Base-by-base conservation (phyloP, 1,140 invertebrate genomes). In the Odontomachus brunneus region DNA sequence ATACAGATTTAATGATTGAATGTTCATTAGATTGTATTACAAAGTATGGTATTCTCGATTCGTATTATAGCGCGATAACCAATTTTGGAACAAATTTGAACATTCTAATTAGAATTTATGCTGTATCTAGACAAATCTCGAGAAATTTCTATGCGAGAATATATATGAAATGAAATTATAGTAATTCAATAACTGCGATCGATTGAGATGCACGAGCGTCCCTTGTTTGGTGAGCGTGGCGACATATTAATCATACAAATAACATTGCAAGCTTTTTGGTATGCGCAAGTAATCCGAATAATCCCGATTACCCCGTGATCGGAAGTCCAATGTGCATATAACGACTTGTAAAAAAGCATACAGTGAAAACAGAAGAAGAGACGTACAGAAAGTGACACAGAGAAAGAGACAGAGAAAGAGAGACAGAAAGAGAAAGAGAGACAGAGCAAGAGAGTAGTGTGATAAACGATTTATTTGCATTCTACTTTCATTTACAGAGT, bases 401-500 rank as follows among this genome's bases (percentile, higher is more conserved):
- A 71, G 3, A 69, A 22, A 80, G 29, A 26, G 60, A 55, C 38
- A 69, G 15, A 69, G 48, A 75, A 9, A 75, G 4, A 75, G 15
- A 74, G n/a, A 75, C 17, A 67, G 0, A 78, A 33, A 71, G 26
- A 81, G 0, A 71, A 26, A 73, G 22, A 51, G 33, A 66, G n/a
- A 86, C 49, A 80, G 69, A 69, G 73, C 76, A 67, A 80, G n/a
- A 84, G 55, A 84, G 62, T 72, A 60, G 74, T 87, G 66, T 76
- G 44, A 53, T 84, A 82, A 87, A 84, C 75, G 82, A 82, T 88
- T 87, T 88, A 87, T 87, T 88, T 88, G 85, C 82, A 51, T 88
- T 87, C 86, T 88, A 88, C 69, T 72, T 75, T 87, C 66, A 82
- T 88, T 88, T 87, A 87, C 86, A 87, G 24, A 84, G 85, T 75